Evolutionary conservation across 2,888 invertebrate genomes (phyloP), one percentile per base, ranked within the genome.

Genomic region (Sceliomorpha sp.): DNA sequence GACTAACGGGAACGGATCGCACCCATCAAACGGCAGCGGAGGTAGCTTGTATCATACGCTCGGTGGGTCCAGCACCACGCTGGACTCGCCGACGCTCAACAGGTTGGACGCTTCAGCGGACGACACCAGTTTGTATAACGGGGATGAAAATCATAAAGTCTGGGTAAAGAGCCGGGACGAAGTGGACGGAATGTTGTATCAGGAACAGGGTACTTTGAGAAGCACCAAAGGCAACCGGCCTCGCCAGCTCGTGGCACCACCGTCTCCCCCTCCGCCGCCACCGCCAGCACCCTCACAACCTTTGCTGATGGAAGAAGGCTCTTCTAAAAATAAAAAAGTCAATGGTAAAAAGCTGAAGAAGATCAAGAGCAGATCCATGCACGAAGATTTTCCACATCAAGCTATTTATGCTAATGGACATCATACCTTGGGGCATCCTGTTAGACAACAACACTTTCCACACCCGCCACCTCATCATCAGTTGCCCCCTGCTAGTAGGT

Each of bases 91-190:
- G 10, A 55, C 40, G 87, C 90, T 78, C 81, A 90, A 62, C 81
- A 89, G 67, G 88, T 87, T 86, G 39, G 86, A 85, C 27, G 60
- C 79, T 0, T 73, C 80, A 0, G 93, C 94, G 62, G 96, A 96
- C 75, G 95, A 96, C 75, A 90, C 94, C 13, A 96, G 96, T 70
- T 92, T 93, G 58, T 96, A 94, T 88, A 96, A 96, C 82, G 96
- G 96, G 0, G 96, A 97, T 82, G 96, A 96, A 88, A 97, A 97
- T 86, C 97, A 97, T 87, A 97, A 97, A 88, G 94, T 97, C 31
- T 97, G 97, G 97, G 94, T 95, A 1, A 95, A 95, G 5, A 92
- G 93, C 15, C 91, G 92, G 20, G 95, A 95, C 84, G 92, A 94
- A 56, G 90, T 95, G 24, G 94, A 94, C 70, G 92, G 90, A 13